Evolutionary conservation across 2,888 invertebrate genomes (phyloP).

Genomic region (Nephrotoma appendiculata): DNA sequence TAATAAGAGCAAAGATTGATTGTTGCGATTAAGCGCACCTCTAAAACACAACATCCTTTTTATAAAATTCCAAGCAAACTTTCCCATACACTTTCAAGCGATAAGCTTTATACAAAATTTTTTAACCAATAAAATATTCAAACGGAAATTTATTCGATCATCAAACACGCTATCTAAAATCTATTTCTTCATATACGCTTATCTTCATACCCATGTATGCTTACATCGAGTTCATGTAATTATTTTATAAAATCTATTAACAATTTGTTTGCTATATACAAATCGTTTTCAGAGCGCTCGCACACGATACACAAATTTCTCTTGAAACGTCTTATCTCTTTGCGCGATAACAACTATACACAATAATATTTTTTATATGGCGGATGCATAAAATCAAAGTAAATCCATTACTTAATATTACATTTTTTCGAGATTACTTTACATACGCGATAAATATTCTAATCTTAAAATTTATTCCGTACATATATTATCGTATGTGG

Average conservation of each 20-base stretch:
- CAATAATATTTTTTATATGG: not conserved
- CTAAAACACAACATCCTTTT: not conserved
- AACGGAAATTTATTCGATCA: not conserved
- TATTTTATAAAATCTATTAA: not conserved
- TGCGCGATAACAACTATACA: not conserved
- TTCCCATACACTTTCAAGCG: not conserved
- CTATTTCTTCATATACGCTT: not conserved
- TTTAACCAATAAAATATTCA: not conserved
- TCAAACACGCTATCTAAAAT: not conserved
- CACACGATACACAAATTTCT: not conserved
- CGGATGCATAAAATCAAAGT: not conserved
- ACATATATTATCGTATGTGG: not conserved
- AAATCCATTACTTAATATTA: not conserved
- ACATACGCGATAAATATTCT: not conserved
- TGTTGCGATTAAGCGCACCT: too few species aligned
- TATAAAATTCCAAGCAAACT: not conserved
- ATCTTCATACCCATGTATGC: not conserved
- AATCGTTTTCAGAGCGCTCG: not conserved
- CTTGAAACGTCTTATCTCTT: not conserved
- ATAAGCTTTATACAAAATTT: not conserved
- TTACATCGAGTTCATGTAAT: not conserved
- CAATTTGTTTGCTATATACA: not conserved
- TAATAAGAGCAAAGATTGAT: not conserved
- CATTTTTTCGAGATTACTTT: not conserved
- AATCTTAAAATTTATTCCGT: not conserved